phyloP scores from a whole-genome alignment of 2,888 invertebrate genomes.

The Amphipoea lucens region DNA sequence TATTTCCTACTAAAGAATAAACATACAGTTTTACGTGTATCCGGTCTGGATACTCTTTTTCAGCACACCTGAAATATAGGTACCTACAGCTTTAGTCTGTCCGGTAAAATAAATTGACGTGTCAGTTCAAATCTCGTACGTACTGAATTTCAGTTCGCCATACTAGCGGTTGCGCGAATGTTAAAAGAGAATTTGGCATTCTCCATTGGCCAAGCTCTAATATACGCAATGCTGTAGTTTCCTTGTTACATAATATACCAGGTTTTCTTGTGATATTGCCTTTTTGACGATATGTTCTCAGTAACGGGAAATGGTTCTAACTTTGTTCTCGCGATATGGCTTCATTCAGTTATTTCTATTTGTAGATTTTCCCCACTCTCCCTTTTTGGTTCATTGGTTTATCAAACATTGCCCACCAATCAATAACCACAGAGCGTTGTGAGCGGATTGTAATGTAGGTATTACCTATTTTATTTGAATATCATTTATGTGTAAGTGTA shows the following conservation, averaged over 20 bases:
- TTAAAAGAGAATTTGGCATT: conserved; percentile 55
- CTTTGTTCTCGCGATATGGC: conserved; percentile 4
- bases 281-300: conserved; percentile 3
- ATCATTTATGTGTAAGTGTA: not conserved
- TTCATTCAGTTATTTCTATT: conserved; percentile 13
- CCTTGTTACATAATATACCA: conserved; percentile 52
- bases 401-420: conserved; percentile 1
- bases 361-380: conserved; percentile 4
- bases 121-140: not conserved
- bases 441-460: not conserved
- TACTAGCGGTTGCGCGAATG: conserved; percentile 14
- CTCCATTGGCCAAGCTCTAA: conserved; percentile 44
- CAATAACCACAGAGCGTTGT: conserved; percentile 21
- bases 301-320: conserved; percentile 6
- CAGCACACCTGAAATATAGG: not conserved
- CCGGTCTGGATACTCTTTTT: not conserved
- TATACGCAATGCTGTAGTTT: conserved; percentile 60
- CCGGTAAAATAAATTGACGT: conserved; percentile 10
- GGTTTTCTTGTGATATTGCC: conserved; percentile 20
- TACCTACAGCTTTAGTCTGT: not conserved
- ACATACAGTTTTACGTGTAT: not conserved
- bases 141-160: conserved; percentile 13
- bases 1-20: not conserved
- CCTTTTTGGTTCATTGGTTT: conserved; percentile 8
- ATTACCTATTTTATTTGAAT: conserved; percentile 5